Conservation (phyloP, 2,888 invertebrate genomes). For the Agonopterix subpropinquella region DNA sequence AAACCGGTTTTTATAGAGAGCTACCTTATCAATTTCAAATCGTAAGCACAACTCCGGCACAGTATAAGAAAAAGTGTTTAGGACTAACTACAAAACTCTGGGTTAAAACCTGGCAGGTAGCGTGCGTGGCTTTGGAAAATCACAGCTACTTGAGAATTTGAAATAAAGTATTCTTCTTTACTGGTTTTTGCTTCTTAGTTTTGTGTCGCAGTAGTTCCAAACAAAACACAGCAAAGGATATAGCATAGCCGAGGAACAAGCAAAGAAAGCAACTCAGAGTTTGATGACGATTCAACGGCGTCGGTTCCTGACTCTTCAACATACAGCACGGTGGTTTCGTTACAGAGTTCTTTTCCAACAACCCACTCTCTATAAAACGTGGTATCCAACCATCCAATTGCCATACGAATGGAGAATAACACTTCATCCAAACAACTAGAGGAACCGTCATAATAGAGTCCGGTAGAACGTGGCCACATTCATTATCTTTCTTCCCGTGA, state of each 20-base stretch:
- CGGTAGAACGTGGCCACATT: constrained; percentile 47
- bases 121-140: too few relatives aligned
- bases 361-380: constrained; percentile 46
- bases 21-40: too few relatives aligned
- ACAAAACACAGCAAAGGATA: constrained; percentile 35
- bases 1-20: too few relatives aligned
- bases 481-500: constrained; percentile 40
- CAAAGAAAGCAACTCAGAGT: constrained; percentile 43
- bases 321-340: constrained; percentile 22
- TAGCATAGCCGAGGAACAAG: constrained; percentile 32
- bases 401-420: constrained; percentile 39
- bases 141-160: too few relatives aligned
- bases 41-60: too few relatives aligned
- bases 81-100: too few relatives aligned
- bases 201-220: constrained; percentile 32
- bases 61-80: too few relatives aligned
- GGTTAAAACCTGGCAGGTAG: too few relatives aligned
- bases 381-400: constrained; percentile 40
- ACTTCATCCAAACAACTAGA: constrained; percentile 49
- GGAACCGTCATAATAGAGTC: constrained; percentile 52
- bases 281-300: constrained; percentile 40
- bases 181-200: constrained; percentile 13
- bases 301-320: constrained; percentile 30
- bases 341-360: constrained; percentile 33
- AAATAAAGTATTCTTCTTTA: too few relatives aligned